Percentiles rank a stretch among this genome's conserved stretches.
These are phyloP conservation scores for Recurvirostra avosetta DNA, from an alignment of 2,113 vertebrate species.

Conservation along the genomic window DNA sequence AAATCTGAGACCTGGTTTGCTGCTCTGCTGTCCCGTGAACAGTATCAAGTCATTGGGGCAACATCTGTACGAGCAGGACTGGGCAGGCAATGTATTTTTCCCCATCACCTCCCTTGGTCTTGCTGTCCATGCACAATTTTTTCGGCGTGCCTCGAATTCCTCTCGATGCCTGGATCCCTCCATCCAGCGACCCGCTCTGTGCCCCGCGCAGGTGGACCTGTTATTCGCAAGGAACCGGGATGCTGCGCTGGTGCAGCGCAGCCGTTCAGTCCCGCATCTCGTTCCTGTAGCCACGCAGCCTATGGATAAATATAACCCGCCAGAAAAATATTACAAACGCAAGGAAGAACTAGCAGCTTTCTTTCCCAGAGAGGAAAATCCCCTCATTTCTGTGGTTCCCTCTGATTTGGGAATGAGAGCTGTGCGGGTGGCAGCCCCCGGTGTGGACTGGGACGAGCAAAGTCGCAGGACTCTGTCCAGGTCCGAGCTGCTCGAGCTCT, in stretches of 20 bases:
- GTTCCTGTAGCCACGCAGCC: not conserved
- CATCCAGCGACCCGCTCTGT: accelerated
- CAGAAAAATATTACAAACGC: not conserved
- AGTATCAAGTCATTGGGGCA: not conserved
- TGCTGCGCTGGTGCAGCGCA: not conserved
- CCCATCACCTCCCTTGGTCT: not conserved
- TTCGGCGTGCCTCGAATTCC: not conserved
- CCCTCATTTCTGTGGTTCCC: not conserved
- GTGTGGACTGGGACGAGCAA: slow-evolving; percentile 4
- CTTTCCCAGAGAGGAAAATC: not conserved
- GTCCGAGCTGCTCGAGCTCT: not conserved
- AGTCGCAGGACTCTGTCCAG: not conserved
- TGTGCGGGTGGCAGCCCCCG: accelerated
- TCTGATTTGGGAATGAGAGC: not conserved
- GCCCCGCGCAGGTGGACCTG: not conserved
- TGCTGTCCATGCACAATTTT: not conserved
- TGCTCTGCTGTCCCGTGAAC: not conserved
- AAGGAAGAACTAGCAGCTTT: not conserved
- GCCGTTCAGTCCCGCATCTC: not conserved
- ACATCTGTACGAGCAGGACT: accelerated
- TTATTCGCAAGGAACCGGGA: not conserved
- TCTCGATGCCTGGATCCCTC: not conserved
- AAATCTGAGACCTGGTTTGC: not conserved
- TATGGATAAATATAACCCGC: not conserved
- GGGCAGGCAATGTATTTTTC: accelerated